These are phyloP conservation scores for Raphicerus campestris DNA, from an alignment of 2,113 vertebrate species.

Conservation along the genomic window DNA sequence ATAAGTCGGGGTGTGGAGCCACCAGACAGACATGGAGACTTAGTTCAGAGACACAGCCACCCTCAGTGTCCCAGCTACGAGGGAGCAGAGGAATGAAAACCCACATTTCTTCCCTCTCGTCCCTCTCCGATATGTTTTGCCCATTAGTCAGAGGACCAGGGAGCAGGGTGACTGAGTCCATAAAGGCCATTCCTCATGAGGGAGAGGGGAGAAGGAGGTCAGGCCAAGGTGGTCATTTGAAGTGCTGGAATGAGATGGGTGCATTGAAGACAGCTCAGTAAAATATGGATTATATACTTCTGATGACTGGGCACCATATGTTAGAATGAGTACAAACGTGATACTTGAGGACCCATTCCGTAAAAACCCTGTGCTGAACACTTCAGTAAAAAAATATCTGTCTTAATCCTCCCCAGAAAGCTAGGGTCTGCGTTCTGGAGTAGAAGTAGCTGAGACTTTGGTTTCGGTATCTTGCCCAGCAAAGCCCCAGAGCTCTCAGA, in stretches of 20 bases:
- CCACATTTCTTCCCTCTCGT: background rate
- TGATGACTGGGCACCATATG: background rate
- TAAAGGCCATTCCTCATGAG: background rate
- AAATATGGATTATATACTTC: background rate
- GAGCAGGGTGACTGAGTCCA: background rate
- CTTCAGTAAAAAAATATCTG: background rate
- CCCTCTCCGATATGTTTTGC: background rate
- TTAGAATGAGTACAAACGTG: background rate
- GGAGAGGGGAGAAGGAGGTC: background rate
- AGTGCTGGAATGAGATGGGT: background rate
- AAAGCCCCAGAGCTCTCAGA: background rate
- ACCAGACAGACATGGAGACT: background rate
- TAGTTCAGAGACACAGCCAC: background rate
- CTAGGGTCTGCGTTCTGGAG: background rate
- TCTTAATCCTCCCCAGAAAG: background rate
- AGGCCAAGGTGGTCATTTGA: accelerated
- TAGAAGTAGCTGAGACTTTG: background rate
- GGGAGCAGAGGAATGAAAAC: background rate
- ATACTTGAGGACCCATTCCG: background rate
- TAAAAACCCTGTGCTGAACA: background rate
- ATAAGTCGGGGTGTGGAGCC: background rate
- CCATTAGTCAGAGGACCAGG: background rate
- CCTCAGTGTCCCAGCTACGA: background rate
- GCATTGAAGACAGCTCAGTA: background rate
- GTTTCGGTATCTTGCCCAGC: background rate